Percentiles rank a stretch among this genome's conserved stretches.
Conservation (phyloP, 2,113 vertebrate species). For the Dicrurus megarhynchus region DNA sequence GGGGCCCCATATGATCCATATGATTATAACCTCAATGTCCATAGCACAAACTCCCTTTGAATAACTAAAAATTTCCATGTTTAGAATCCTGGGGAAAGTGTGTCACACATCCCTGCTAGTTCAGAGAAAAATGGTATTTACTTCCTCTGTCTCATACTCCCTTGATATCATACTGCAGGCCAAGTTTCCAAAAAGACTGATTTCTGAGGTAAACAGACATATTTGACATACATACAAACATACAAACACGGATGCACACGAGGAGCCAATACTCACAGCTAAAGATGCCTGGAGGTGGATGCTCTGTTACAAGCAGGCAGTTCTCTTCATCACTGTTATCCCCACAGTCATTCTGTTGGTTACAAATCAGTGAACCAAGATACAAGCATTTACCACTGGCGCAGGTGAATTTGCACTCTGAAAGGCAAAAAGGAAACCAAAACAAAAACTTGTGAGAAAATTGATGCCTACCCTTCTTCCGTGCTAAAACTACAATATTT, state of each 20-base stretch:
- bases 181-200: background rate
- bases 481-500: background rate
- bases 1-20: background rate
- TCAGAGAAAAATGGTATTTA: background rate
- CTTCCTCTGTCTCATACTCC: background rate
- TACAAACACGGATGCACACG: background rate
- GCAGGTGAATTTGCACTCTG: slow-evolving; percentile 98
- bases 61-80: background rate
- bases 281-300: slow-evolving; percentile 91
- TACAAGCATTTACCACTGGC: slow-evolving; percentile 95
- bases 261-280: slow-evolving; percentile 84
- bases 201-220: background rate
- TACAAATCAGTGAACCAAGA: slow-evolving; percentile 93
- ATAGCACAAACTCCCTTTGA: background rate
- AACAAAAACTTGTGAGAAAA: slow-evolving; percentile 20
- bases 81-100: background rate
- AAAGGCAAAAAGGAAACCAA: slow-evolving; percentile 49
- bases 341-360: slow-evolving; percentile 95
- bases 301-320: slow-evolving; percentile 93
- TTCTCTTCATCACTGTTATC: slow-evolving; percentile 98
- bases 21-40: background rate
- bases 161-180: background rate
- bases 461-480: background rate
- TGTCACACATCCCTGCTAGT: background rate
- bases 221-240: background rate